Evolutionary conservation across 1,140 invertebrate species (phyloP).

Genomic region (Uloborus diversus): DNA sequence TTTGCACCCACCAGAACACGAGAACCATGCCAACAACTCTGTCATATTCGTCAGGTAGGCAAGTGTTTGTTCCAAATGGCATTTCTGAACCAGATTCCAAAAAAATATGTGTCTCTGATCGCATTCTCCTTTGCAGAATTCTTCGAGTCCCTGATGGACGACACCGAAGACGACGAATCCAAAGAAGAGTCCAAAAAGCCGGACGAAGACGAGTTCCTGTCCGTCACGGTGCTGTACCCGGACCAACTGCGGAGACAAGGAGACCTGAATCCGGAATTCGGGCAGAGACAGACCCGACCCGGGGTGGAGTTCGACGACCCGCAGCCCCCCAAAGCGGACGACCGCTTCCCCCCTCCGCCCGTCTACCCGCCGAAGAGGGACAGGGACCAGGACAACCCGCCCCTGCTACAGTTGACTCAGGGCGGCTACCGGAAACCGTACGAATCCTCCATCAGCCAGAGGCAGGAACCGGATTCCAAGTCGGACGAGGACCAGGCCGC

Average conservation of each 20-base stretch:
- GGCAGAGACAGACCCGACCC: not conserved
- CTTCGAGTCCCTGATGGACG: not conserved
- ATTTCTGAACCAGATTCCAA: too few relatives aligned
- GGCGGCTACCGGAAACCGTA: constrained; percentile 16
- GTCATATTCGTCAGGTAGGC: too few relatives aligned
- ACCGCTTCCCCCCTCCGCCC: too few relatives aligned
- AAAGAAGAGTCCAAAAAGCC: not conserved
- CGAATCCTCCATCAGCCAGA: not conserved
- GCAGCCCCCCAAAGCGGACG: not conserved
- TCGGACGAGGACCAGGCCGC: not conserved
- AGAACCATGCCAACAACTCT: too few relatives aligned
- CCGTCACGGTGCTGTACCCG: not conserved
- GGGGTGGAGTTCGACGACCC: not conserved
- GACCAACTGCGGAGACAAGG: constrained; percentile 12
- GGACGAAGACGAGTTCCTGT: not conserved
- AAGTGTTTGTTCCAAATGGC: too few relatives aligned
- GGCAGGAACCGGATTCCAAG: not conserved
- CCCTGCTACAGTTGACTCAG: constrained; percentile 28
- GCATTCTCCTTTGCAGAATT: not conserved
- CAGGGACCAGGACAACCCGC: not conserved
- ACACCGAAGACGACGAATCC: not conserved
- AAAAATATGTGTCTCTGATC: not conserved
- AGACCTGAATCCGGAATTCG: constrained; percentile 4
- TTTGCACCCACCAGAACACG: too few relatives aligned
- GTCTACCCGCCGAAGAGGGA: too few relatives aligned